Evolutionary conservation across 2,888 invertebrate species (phyloP), one percentile per base, ranked within the genome.

Genomic region (Globia sparganii): DNA sequence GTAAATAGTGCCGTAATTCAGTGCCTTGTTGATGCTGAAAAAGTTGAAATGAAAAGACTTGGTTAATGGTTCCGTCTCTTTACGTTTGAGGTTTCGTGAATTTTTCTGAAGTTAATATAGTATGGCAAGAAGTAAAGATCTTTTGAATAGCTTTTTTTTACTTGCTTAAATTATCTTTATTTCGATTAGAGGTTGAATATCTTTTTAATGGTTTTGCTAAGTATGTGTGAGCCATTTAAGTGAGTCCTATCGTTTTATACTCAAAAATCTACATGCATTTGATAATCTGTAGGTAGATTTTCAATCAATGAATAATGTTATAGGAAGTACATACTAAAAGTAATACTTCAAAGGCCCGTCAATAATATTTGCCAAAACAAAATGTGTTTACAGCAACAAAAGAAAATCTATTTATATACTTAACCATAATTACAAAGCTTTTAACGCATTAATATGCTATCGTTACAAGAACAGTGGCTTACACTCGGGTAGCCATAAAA

Each of bases 1-100:
- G 86, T 88, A 90, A 90, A 90, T 86, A 90, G 83, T 77, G 49
- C 71, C 61, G 83, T 86, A 85, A 87, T 90, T 88, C 85, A 84
- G 73, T 79, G 74, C 79, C 75, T 68, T 82, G 71, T 84, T 86
- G 67, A 69, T 76, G 72, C 62, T 82, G 75, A 58, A 85, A 87
- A 84, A 78, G 37, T 76, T 72, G 61, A 64, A 86, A 82, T 84
- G 68, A 81, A 86, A 79, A 72, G 72, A 78, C 40, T 72, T 58
- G 53, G 59, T 78, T 58, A 75, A 65, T 78, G 72, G 67, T 62
- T 84, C 37, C 34, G 2, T 72, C 21, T 75, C 65, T 67, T n/a
- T 66, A 34, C 53, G 18, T 49, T 69, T 72, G 49, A 62, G 67
- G 67, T 74, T 72, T 25, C n/a, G 31, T 65, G 15, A 13, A 71